Evolutionary conservation across 2,888 invertebrate genomes (phyloP).

Genomic region (Xylota sylvarum): DNA sequence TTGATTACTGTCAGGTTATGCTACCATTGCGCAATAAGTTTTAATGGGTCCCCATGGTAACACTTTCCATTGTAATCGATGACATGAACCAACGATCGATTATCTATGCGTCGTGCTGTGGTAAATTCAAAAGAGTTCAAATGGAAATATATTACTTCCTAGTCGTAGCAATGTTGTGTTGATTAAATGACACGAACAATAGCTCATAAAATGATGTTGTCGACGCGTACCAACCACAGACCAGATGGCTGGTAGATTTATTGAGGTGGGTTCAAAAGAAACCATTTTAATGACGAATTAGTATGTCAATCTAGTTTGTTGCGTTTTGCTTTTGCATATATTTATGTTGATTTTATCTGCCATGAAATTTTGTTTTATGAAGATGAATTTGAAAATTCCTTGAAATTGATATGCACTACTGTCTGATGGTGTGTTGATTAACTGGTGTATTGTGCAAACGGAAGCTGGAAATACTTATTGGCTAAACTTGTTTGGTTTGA

Average conservation of each 20-base stretch:
- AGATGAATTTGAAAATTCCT: background rate
- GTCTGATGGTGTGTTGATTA: background rate
- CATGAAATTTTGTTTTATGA: background rate
- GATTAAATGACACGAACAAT: constrained; percentile 10
- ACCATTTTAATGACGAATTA: background rate
- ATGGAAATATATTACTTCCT: constrained; percentile 17
- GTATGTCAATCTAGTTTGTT: background rate
- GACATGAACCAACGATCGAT: background rate
- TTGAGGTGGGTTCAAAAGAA: background rate
- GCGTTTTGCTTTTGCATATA: background rate
- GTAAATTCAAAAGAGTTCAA: constrained; percentile 8
- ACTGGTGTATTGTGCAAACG: background rate
- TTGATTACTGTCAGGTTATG: constrained; percentile 17
- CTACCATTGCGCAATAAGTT: constrained; percentile 46
- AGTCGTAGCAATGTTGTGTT: background rate
- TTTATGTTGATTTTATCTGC: background rate
- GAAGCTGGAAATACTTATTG: background rate
- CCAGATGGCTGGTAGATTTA: background rate
- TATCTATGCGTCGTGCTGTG: background rate
- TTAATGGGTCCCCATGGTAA: constrained; percentile 27
- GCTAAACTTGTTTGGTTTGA: background rate
- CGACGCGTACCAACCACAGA: background rate
- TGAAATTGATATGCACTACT: background rate
- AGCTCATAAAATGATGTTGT: background rate
- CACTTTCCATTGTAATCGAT: constrained; percentile 41